Evolutionary conservation across 2,888 invertebrate species (phyloP), one percentile per base, ranked within the genome.

Genomic region (Phengaris alcon): DNA sequence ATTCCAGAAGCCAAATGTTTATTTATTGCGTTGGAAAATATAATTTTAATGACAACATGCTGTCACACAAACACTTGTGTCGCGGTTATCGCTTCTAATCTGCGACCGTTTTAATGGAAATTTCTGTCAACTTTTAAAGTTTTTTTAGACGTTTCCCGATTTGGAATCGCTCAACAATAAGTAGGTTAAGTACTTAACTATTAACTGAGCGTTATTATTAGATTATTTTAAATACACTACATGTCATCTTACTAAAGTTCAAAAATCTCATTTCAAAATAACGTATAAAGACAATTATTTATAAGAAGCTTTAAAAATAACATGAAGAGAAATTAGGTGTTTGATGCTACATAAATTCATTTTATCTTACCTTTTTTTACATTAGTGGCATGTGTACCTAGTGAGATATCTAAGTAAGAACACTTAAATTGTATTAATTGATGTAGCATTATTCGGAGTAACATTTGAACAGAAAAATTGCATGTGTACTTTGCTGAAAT

Each of bases 51-150:
- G 64, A 68, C 64, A 35, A 12, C 22, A 51, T 68, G 74, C 55
- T 52, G 68, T 52, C 12, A 51, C 51, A 59, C 35, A 74, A 68
- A 55, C 22, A 72, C 35, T 52, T 35, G 69, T 69, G 46, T 52
- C 68, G 22, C 22, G 51, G 75, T 75, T 75, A 75, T 73, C 75
- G 44, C 35, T 15, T 35, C 75, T 77, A 75, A 77, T 77, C 77
- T 70, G 15, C 13, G 52, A 35, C 52, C 55, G 55, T 44, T 68
- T 64, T 74, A 70, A 72, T 77, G 76, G 76, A 77, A 77, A 75
- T 75, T 77, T 77, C 72, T 77, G 59, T 74, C 51, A 74, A 74
- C 51, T 72, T 70, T 70, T 70, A 69, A 64, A 70, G 59, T 59
- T 22, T 57, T 75, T 75, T 70, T 35, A 15, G 48, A 59, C 22